These are phyloP conservation scores for Aleadryas rufinucha DNA, from an alignment of 2,113 vertebrate species.

Conservation along the genomic window DNA sequence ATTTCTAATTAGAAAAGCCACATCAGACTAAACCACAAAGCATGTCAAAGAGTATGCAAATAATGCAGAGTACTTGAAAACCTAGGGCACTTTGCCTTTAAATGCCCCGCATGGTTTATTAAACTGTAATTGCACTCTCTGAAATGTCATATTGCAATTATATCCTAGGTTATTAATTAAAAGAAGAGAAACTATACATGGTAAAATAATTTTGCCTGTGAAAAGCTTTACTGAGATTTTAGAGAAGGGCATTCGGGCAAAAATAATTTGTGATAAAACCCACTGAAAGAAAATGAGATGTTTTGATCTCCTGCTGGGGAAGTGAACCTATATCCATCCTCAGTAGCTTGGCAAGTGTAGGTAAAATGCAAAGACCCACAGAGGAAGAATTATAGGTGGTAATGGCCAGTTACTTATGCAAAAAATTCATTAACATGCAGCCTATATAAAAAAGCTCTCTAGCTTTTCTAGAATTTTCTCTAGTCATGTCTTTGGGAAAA, in stretches of 20 bases:
- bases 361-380: neutral
- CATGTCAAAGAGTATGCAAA: conserved; percentile 31
- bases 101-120: neutral
- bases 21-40: conserved; percentile 40
- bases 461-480: neutral
- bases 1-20: conserved; percentile 44
- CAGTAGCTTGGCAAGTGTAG: neutral
- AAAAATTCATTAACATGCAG: neutral
- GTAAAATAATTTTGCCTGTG: conserved; percentile 16
- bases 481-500: neutral
- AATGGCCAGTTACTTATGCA: neutral
- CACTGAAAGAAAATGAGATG: neutral
- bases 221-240: conserved; percentile 26
- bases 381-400: neutral
- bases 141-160: conserved; percentile 29
- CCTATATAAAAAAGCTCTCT: neutral
- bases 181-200: conserved; percentile 5
- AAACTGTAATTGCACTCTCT: conserved; percentile 24
- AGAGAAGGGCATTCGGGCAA: neutral
- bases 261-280: conserved; percentile 31
- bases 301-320: neutral
- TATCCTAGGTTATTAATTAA: conserved; percentile 40
- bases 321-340: neutral
- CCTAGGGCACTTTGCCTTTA: conserved; percentile 17
- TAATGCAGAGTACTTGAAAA: conserved; percentile 13